phyloP scores from a whole-genome alignment of 2,888 invertebrate genomes.

The Gortyna flavago region DNA sequence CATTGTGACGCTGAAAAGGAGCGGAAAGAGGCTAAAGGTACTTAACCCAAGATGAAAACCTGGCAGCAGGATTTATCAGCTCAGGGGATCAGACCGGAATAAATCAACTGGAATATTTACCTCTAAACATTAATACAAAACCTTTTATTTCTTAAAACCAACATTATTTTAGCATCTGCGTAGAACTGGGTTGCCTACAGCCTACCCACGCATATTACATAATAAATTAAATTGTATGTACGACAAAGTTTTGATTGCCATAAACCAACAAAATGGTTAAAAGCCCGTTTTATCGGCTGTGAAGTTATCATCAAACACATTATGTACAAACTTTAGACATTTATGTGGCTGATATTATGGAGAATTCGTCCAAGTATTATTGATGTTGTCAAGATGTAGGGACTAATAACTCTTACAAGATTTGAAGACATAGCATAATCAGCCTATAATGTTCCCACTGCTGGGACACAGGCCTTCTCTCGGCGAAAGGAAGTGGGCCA shows the following conservation, averaged over 20 bases:
- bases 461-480: no score
- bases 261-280: slow-evolving; percentile 39
- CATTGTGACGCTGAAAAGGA: neutral
- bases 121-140: neutral
- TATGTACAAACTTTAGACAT: slow-evolving; percentile 66
- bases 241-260: slow-evolving; percentile 58
- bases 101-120: neutral
- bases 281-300: slow-evolving; percentile 47
- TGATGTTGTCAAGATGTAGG: neutral
- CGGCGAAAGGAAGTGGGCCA: no score
- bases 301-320: slow-evolving; percentile 53
- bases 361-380: slow-evolving; percentile 16
- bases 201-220: slow-evolving; percentile 9
- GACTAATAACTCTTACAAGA: no score
- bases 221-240: slow-evolving; percentile 43
- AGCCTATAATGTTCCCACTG: neutral
- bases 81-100: no score
- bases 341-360: slow-evolving; percentile 42
- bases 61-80: neutral
- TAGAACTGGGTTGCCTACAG: neutral
- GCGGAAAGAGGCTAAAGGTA: neutral
- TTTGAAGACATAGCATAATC: neutral
- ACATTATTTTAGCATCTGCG: slow-evolving; percentile 5
- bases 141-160: neutral
- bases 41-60: neutral